Evolutionary conservation across 2,113 vertebrate genomes (phyloP).

Genomic region (Epinephelus cyanopodus): DNA sequence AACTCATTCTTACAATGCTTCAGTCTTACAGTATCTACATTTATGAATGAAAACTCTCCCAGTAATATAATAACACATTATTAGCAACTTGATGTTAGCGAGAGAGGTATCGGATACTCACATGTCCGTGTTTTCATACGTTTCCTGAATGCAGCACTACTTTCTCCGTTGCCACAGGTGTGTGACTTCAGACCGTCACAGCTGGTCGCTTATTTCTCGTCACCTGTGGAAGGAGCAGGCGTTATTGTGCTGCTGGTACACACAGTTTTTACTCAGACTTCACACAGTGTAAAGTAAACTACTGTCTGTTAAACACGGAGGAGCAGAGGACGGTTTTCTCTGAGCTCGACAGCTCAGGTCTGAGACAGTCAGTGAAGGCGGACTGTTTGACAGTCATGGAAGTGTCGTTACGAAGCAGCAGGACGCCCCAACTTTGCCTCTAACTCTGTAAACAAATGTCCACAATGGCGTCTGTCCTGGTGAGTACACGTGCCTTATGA

Average conservation of each 20-base stretch:
- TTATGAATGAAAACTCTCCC: too few species aligned
- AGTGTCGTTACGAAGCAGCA: conserved; percentile 1
- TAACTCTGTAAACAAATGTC: background rate
- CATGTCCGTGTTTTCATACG: background rate
- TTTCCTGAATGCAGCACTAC: conserved; percentile 5
- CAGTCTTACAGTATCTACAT: too few species aligned
- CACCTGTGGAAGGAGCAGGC: background rate
- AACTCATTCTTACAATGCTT: too few species aligned
- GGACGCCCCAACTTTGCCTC: conserved; percentile 17
- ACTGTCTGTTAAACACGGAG: background rate
- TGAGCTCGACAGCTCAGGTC: conserved; percentile 67
- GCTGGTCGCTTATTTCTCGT: background rate
- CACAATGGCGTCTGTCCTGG: conserved; percentile 83
- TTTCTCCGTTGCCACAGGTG: background rate
- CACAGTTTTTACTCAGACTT: background rate
- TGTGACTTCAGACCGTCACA: background rate
- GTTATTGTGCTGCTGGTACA: background rate
- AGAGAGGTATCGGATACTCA: fast-evolving
- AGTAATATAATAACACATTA: too few species aligned
- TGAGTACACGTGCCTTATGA: conserved; percentile 44
- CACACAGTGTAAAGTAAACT: fast-evolving
- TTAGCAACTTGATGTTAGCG: too few species aligned
- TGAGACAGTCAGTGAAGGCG: conserved; percentile 47
- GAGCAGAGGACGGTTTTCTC: conserved; percentile 25
- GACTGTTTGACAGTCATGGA: conserved; percentile 70